These are phyloP conservation scores for Nannospalax galili DNA, from an alignment of 2,113 vertebrate species.

Conservation along the genomic window DNA sequence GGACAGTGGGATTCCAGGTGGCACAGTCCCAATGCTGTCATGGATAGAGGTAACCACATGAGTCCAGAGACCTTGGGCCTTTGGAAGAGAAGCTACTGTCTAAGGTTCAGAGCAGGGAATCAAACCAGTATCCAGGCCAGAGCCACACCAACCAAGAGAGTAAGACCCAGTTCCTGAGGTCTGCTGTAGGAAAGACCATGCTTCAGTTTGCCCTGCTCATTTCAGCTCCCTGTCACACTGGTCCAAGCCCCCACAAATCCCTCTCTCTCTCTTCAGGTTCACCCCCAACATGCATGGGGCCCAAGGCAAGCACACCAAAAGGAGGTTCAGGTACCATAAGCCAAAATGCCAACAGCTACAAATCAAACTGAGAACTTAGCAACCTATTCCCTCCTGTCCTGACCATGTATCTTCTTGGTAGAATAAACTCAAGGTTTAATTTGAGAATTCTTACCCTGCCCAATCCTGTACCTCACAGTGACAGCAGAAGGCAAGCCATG, in stretches of 20 bases:
- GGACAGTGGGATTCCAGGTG: not conserved
- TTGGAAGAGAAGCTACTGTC: not conserved
- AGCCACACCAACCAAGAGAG: not conserved
- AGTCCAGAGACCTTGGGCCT: not conserved
- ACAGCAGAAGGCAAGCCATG: not conserved
- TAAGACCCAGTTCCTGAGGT: not conserved
- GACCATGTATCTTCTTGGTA: not conserved
- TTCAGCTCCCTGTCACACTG: not conserved
- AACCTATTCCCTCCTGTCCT: not conserved
- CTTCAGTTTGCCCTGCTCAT: not conserved
- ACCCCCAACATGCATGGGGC: not conserved
- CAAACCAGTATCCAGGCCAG: not conserved
- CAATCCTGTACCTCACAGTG: not conserved
- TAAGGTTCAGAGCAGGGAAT: not conserved
- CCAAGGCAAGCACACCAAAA: not conserved
- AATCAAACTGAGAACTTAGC: not conserved
- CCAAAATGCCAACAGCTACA: slow-evolving; percentile 1
- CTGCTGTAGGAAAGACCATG: fast-evolving
- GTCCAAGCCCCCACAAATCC: not conserved
- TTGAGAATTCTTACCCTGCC: not conserved
- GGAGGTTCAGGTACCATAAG: not conserved
- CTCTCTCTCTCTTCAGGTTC: not conserved
- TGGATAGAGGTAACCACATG: not conserved
- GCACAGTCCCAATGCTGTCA: fast-evolving
- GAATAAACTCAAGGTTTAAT: not conserved